Conservation (phyloP, 2,888 invertebrate genomes). For the Morinoia aosen region DNA sequence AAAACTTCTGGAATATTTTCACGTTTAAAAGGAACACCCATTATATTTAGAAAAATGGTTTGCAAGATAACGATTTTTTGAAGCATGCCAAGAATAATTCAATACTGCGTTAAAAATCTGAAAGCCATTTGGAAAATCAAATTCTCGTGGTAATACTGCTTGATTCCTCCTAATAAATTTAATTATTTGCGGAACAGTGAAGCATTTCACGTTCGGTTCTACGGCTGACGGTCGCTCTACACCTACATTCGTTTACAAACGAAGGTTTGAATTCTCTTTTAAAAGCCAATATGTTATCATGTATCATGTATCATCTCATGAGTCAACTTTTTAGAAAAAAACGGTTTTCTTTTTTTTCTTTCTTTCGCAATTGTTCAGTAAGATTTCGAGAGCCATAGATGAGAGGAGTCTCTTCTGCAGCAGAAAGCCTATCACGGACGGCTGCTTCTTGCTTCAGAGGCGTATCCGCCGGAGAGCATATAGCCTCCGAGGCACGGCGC, state of each 20-base stretch:
- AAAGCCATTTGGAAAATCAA: no score
- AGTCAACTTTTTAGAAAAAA: background rate
- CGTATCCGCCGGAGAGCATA: no score
- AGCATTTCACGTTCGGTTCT: background rate
- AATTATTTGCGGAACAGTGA: no score
- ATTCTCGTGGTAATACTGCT: no score
- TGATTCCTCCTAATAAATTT: no score
- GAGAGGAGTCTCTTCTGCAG: background rate
- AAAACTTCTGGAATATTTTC: no score
- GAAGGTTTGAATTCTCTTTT: background rate
- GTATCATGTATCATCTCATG: background rate
- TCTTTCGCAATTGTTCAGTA: background rate
- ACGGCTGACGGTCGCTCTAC: background rate
- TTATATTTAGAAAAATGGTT: no score
- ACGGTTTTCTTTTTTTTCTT: background rate
- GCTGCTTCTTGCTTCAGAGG: background rate
- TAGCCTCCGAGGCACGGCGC: background rate
- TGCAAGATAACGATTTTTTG: no score
- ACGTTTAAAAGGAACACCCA: no score
- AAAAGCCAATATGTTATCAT: background rate
- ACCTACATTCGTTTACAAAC: background rate
- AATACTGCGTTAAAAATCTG: no score
- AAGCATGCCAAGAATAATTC: no score
- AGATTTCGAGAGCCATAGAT: background rate
- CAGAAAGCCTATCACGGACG: background rate